Conservation (phyloP, 2,113 vertebrate species). For the Shinisaurus crocodilurus region DNA sequence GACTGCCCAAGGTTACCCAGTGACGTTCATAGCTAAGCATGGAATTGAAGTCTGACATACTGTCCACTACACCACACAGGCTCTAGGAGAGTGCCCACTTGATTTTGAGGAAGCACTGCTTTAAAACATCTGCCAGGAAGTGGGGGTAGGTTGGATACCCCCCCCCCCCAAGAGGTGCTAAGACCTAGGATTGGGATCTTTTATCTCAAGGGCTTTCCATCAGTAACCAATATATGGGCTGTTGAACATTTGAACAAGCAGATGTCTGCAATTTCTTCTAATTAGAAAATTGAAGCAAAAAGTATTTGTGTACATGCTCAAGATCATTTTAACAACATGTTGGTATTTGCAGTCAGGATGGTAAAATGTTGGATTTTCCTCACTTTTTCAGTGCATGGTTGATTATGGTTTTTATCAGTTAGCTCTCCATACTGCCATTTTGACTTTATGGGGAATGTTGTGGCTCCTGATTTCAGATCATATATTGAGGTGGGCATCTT, state of each 20-base stretch:
- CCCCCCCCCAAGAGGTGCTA: not conserved
- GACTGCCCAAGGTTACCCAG: not conserved
- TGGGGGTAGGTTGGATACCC: not conserved
- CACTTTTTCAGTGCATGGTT: not conserved
- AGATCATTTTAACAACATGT: not conserved
- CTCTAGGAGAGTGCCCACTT: not conserved
- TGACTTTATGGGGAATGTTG: not conserved
- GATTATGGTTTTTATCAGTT: not conserved
- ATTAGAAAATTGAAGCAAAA: not conserved
- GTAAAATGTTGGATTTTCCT: not conserved
- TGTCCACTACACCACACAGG: too few relatives aligned
- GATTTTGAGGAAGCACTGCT: not conserved
- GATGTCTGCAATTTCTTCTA: not conserved
- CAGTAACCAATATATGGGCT: not conserved
- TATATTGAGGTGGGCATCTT: not conserved
- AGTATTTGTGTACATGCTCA: not conserved
- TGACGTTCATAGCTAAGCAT: not conserved
- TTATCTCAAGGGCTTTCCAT: not conserved
- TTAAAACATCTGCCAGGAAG: not conserved
- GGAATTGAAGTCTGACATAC: not conserved
- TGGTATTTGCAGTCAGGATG: not conserved
- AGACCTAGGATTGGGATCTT: not conserved
- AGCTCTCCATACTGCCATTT: not conserved
- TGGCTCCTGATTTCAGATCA: not conserved
- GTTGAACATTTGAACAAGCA: not conserved